Conservation (phyloP, 2,797 vertebrate genomes). For the Babyrousa celebensis region DNA sequence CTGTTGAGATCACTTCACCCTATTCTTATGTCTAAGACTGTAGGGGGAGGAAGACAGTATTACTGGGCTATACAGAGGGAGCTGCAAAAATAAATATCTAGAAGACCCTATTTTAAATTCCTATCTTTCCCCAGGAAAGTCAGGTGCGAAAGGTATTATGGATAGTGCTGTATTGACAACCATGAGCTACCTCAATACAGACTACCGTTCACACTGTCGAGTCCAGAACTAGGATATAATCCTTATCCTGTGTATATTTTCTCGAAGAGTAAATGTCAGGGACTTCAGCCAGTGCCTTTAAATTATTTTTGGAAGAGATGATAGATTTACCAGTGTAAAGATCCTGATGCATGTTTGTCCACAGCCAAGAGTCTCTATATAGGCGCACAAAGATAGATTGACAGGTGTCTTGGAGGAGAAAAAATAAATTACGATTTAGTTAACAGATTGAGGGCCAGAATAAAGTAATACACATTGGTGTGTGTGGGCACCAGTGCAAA, state of each 20-base stretch:
- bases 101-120: accelerated
- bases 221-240: no score
- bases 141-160: no score
- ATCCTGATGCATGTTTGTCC: background rate
- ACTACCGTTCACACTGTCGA: accelerated
- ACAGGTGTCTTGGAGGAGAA: background rate
- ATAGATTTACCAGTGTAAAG: background rate
- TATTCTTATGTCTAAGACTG: background rate
- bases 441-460: background rate
- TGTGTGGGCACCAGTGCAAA: background rate
- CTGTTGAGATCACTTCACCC: background rate
- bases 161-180: accelerated
- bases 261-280: accelerated
- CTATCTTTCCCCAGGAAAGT: background rate
- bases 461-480: background rate
- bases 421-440: background rate
- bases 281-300: accelerated
- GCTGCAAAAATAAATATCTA: no score
- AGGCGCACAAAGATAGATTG: background rate
- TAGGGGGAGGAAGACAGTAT: background rate
- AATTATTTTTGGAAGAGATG: background rate
- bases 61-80: background rate
- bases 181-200: accelerated
- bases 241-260: background rate
- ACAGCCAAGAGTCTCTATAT: no score